phyloP scores from a whole-genome alignment of 1,140 invertebrate species.

The Lasaia peninsularis region DNA sequence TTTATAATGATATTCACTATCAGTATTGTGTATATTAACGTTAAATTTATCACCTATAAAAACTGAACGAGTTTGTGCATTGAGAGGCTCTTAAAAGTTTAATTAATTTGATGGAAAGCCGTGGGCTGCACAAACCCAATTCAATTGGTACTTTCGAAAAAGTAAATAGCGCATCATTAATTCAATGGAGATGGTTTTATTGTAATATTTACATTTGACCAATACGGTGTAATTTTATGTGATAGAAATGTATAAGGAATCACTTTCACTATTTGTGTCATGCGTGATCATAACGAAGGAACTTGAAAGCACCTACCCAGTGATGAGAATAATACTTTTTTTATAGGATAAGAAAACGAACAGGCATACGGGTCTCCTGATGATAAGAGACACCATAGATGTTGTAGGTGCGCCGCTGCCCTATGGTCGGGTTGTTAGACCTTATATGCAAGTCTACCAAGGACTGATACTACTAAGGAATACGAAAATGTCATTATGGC shows the following conservation, averaged over 20 bases:
- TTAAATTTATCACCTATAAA: conserved; percentile 55
- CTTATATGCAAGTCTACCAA: no score
- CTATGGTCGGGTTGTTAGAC: no score
- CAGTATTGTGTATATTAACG: conserved; percentile 22
- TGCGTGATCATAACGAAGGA: no score
- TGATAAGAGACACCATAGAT: no score
- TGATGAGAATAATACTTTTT: no score
- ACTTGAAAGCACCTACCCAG: no score
- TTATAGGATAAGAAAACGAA: no score
- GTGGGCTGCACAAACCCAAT: conserved; percentile 41
- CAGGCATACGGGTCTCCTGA: no score
- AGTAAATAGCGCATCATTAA: conserved; percentile 34
- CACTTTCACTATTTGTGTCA: background rate
- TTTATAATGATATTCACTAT: conserved; percentile 11
- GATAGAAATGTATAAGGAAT: background rate
- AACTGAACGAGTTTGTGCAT: conserved; percentile 37
- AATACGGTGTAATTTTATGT: background rate
- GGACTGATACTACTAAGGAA: no score
- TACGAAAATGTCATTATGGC: no score
- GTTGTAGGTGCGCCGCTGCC: no score
- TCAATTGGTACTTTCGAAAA: conserved; percentile 53
- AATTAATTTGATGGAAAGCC: conserved; percentile 56
- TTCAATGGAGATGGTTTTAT: conserved; percentile 2
- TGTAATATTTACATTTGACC: conserved; percentile 4
- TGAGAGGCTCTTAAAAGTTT: conserved; percentile 43